Evolutionary conservation across 2,888 invertebrate genomes (phyloP), one percentile per base, ranked within the genome.

Genomic region (Megaustenia siamemsis): DNA sequence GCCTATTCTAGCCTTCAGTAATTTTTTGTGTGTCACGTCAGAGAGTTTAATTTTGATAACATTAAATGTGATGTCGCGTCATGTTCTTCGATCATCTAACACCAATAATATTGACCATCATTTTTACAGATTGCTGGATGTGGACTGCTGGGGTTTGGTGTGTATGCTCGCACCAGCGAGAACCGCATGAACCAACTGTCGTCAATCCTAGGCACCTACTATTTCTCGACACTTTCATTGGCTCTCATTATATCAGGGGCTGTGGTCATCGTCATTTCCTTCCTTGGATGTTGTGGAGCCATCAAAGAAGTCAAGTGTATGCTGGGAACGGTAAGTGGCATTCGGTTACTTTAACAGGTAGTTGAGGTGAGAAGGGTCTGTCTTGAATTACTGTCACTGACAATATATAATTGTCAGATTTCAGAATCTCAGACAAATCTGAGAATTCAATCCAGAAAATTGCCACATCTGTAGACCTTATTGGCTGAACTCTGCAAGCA

Each of bases 281-380:
- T 98, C 94, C 96, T 98, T 87, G 98, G 98, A 84, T 98, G 98
- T 94, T 95, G 97, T 92, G 98, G 98, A 71, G 97, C 98, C n/a
- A 96, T 97, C 73, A 97, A 97, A 93, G 98, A 98, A 95, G 96
- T 98, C 92, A 97, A 97, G 94, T 98, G 98, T 94, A 96, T 98
- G 96, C 96, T 98, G 76, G 95, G 98, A 84, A 97, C 97, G 95
- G 98, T 98, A 95, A 95, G 96, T 68, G 53, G 24, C 4, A 56
- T 28, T 28, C 5, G 5, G 24, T 21, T 60, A 6, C 6, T 6
- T 60, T 12, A 49, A 49, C 49, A 12, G 49, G 49, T 12, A 49
- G 18, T 49, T 12, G 49, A 49, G 18, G 10, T 18, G 10, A 49
- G 49, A 49, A 12, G 49, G 10, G 49, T 49, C 12, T 49, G 49